phyloP scores from a whole-genome alignment of 2,113 vertebrate genomes.

The Macrotus californicus region DNA sequence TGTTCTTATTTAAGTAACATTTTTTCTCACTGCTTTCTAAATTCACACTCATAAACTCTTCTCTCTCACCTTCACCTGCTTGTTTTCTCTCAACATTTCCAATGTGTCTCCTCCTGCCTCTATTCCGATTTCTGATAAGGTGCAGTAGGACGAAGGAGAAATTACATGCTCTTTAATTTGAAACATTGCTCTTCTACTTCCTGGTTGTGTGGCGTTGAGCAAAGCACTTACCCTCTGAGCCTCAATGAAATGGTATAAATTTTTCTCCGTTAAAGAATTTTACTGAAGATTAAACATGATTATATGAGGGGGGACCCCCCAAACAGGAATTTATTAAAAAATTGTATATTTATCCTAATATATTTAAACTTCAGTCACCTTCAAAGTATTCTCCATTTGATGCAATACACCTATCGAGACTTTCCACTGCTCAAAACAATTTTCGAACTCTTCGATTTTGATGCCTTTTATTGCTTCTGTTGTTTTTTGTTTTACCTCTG shows the following conservation, averaged over 20 bases:
- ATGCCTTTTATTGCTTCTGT: too few species aligned
- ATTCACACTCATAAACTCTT: not conserved
- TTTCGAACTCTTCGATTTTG: too few species aligned
- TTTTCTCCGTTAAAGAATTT: not conserved
- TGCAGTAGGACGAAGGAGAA: not conserved
- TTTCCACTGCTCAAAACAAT: too few species aligned
- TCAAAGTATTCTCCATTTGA: too few species aligned
- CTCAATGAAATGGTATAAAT: not conserved
- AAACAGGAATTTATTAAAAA: too few species aligned
- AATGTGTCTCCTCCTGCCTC: not conserved
- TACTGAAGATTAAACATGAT: not conserved
- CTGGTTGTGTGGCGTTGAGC: not conserved
- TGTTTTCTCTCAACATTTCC: not conserved
- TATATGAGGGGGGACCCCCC: not conserved
- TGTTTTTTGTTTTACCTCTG: too few species aligned
- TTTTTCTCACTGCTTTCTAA: conserved; percentile 11
- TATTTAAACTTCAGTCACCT: too few species aligned
- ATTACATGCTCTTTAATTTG: not conserved
- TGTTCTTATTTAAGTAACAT: not conserved
- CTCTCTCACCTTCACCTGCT: not conserved
- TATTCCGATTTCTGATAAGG: not conserved
- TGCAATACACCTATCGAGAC: too few species aligned
- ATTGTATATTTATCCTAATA: too few species aligned
- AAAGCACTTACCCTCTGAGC: not conserved
- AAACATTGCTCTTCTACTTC: not conserved